A percentile compares a stretch with the other conserved stretches of the same genome.
These are phyloP conservation scores for Chrysolina oricalcia DNA, from an alignment of 2,888 invertebrate species.

Conservation along the genomic window DNA sequence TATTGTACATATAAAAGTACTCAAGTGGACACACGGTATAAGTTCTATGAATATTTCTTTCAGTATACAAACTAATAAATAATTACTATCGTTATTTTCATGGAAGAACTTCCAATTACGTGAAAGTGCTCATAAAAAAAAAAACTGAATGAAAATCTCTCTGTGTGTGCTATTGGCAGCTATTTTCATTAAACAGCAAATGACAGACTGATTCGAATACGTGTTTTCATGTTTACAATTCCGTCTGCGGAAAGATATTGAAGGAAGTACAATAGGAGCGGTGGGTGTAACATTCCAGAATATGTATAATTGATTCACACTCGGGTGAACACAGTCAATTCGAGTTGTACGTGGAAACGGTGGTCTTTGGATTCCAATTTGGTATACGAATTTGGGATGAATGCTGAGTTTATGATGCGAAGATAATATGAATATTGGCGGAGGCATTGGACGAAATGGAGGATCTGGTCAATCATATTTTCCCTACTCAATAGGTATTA, in stretches of 20 bases:
- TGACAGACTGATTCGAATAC: neutral
- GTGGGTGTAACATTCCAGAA: neutral
- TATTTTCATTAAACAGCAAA: neutral
- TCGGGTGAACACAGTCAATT: neutral
- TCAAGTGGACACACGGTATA: no score
- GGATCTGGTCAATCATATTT: neutral
- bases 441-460: neutral
- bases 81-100: no score
- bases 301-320: neutral
- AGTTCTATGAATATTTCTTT: no score
- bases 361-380: slow-evolving; percentile 4
- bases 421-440: neutral
- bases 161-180: no score
- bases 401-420: no score
- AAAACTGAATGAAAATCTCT: no score
- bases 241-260: neutral
- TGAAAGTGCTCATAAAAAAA: no score
- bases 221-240: neutral
- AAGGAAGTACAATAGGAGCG: neutral
- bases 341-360: neutral
- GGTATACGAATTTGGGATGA: neutral
- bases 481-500: neutral
- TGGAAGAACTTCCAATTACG: no score
- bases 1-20: no score
- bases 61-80: no score